These are phyloP conservation scores for Trichogramma evanescens DNA, from an alignment of 2,888 invertebrate genomes.

Conservation along the genomic window DNA sequence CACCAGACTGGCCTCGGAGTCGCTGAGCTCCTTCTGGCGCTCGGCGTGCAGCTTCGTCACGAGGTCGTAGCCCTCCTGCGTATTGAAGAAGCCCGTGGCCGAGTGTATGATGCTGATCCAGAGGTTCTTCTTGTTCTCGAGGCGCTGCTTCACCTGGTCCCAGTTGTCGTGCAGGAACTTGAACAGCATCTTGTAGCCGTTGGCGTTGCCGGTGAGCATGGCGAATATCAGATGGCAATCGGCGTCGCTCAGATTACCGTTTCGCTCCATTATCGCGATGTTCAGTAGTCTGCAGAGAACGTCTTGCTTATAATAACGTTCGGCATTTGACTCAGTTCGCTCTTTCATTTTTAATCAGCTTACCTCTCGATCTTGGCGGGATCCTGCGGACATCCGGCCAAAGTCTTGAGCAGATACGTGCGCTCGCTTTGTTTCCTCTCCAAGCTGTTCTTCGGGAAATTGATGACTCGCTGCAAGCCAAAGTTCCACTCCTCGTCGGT, in stretches of 20 bases:
- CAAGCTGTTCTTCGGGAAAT: conserved; percentile 58
- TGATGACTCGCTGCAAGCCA: conserved; percentile 67
- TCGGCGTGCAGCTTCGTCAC: conserved; percentile 60
- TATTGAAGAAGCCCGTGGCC: conserved; percentile 69
- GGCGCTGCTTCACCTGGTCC: conserved; percentile 61
- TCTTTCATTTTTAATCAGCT: neutral
- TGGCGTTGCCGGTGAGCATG: conserved; percentile 65
- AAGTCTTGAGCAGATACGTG: conserved; percentile 68
- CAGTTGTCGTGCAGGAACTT: conserved; percentile 67
- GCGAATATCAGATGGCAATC: conserved; percentile 70
- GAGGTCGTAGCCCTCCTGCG: conserved; percentile 64
- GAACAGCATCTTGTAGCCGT: conserved; percentile 66
- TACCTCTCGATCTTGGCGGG: conserved; percentile 59
- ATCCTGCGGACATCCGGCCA: conserved; percentile 73
- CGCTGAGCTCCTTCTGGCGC: conserved; percentile 63
- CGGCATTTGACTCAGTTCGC: neutral
- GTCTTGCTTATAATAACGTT: neutral
- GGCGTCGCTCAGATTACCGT: conserved; percentile 68
- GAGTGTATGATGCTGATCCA: conserved; percentile 72
- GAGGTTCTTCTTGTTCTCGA: conserved; percentile 61
- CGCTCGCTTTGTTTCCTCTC: conserved; percentile 65
- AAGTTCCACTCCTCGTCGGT: conserved; percentile 76
- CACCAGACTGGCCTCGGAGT: conserved; percentile 62
- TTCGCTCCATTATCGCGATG: conserved; percentile 62
- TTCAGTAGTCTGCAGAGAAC: conserved; percentile 51